A percentile compares a stretch with the other conserved stretches of the same genome.
These are phyloP conservation scores for Clinocottus analis DNA, from an alignment of 2,113 vertebrate species.

Conservation along the genomic window DNA sequence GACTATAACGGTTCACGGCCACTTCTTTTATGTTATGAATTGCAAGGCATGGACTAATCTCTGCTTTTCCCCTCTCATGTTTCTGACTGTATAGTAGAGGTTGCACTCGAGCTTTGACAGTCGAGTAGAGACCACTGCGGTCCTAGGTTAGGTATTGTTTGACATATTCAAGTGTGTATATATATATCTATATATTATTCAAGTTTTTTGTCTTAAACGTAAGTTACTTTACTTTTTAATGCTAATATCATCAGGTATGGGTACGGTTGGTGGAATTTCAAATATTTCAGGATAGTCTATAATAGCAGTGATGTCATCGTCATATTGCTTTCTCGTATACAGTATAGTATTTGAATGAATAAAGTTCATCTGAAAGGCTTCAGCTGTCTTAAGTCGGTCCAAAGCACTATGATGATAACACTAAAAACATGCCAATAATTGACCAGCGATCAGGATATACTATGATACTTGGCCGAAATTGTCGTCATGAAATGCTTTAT, in stretches of 20 bases:
- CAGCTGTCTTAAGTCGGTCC: too few species aligned
- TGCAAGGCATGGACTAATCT: conserved; percentile 94
- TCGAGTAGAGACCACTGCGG: neutral
- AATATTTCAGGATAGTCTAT: neutral
- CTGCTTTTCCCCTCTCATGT: conserved; percentile 60
- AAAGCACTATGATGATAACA: too few species aligned
- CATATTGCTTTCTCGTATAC: too few species aligned
- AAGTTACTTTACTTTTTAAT: neutral
- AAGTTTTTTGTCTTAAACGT: too few species aligned
- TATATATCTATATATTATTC: too few species aligned
- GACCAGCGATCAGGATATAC: too few species aligned
- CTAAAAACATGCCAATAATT: neutral
- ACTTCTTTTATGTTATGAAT: conserved; percentile 85
- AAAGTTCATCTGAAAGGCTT: too few species aligned
- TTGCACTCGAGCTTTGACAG: conserved; percentile 49
- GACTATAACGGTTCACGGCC: conserved; percentile 74
- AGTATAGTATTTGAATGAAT: too few species aligned
- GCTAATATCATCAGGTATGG: too few species aligned
- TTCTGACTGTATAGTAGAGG: conserved; percentile 53
- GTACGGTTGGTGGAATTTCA: neutral
- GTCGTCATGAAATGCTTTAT: neutral
- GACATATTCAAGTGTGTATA: too few species aligned
- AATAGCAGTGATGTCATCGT: too few species aligned
- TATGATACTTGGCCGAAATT: neutral
- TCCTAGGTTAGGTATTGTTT: neutral